phyloP scores from a whole-genome alignment of 2,113 vertebrate species.

The Probosciger aterrimus region DNA sequence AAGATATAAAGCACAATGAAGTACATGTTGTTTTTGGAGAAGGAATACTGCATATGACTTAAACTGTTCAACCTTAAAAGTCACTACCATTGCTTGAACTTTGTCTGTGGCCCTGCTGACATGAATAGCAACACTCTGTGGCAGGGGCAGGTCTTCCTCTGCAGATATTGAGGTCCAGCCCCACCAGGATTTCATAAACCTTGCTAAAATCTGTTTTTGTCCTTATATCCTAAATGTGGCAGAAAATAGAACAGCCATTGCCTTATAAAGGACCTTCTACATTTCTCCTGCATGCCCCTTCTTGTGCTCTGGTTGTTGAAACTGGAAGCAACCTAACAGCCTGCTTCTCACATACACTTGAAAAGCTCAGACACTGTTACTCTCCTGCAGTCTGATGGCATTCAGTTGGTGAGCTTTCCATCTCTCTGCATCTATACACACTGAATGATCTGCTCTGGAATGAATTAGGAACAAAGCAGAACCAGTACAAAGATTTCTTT shows the following conservation, averaged over 20 bases:
- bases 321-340: not conserved
- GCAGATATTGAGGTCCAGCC: not conserved
- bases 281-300: not conserved
- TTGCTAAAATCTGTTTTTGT: not conserved
- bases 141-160: not conserved
- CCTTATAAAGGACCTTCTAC: not conserved
- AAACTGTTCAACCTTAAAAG: not conserved
- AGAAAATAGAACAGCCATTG: not conserved
- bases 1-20: not conserved
- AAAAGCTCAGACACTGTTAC: not conserved
- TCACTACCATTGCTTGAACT: not conserved
- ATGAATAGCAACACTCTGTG: not conserved
- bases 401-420: not conserved
- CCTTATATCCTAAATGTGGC: not conserved
- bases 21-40: not conserved
- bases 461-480: not conserved
- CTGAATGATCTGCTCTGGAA: not conserved
- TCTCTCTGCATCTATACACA: not conserved
- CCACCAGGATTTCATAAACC: not conserved
- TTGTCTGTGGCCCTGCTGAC: not conserved
- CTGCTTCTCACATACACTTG: rapidly evolving
- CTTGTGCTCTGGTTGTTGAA: not conserved
- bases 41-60: not conserved
- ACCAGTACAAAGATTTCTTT: not conserved
- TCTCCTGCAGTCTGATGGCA: not conserved